Evolutionary conservation across 2,888 invertebrate genomes (phyloP), one percentile per base, ranked within the genome.

Genomic region (Deilephila elpenor): DNA sequence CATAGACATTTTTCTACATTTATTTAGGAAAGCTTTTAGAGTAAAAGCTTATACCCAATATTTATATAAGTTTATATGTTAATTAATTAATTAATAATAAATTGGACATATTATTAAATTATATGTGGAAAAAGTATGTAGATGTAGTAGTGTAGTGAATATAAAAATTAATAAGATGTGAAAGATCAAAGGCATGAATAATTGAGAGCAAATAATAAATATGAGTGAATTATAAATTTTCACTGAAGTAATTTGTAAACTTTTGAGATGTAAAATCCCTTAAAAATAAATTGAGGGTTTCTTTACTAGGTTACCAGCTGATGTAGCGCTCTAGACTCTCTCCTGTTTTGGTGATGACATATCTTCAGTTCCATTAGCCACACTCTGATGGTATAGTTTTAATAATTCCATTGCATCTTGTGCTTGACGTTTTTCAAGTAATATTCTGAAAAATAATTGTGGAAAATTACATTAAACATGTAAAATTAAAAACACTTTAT

Each of bases 391-490:
- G 84, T 97, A 97, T 81, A 98, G 91, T 91, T 97, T 97, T 86
- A 98, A 93, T 87, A 98, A 94, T 91, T 97, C 97, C 96, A 98
- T 96, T 71, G 98, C 97, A 93, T 98, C 98, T 91, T 97, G 97
- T 70, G 98, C 98, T 92, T 97, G 97, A 78, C 98, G 96, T 90
- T 98, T 98, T 87, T 98, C 98, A 83, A 96, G 96, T 81, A 98
- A 93, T 89, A 96, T 96, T 88, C 96, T 96, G 91, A 77, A 92
- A 89, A 70, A 20, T 17, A 44, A 59, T 5, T n/a, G 11, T 44
- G 4, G 20, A 25, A 19, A 61, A 11, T 11, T 11, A 32, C 29
- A 34, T 34, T 37, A 74, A 34, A 59, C 6, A 32, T 59, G 25
- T 19, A n/a, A n/a, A n/a, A n/a, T 25, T 61, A 56, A 6, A 6